phyloP scores from a whole-genome alignment of 2,797 vertebrate genomes.

The Coendou prehensilis region DNA sequence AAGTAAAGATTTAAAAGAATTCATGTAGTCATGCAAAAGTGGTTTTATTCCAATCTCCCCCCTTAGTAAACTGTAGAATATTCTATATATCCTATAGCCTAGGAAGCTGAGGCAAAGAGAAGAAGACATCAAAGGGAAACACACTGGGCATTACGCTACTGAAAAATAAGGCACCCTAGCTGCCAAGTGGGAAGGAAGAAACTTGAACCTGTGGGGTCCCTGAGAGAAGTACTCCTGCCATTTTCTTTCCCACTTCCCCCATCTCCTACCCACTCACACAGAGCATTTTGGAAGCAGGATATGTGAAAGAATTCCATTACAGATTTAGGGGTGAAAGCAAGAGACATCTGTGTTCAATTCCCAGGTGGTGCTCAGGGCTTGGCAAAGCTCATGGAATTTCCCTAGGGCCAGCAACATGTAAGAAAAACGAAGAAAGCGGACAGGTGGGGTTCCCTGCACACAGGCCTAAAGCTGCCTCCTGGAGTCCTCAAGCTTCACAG shows the following conservation, averaged over 20 bases:
- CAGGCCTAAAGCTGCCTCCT: not conserved
- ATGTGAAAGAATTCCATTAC: not conserved
- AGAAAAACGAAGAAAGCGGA: not conserved
- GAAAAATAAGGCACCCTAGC: not conserved
- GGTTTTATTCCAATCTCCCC: not conserved
- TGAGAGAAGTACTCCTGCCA: not conserved
- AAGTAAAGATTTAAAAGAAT: constrained; percentile 52
- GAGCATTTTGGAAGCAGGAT: not conserved
- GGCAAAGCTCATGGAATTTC: constrained; percentile 5
- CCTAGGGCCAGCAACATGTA: not conserved
- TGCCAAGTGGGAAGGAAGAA: constrained; percentile 1
- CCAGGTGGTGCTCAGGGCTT: not conserved
- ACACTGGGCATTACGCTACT: not conserved
- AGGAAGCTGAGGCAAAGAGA: not conserved
- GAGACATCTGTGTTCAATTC: not conserved
- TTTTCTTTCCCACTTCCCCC: not conserved
- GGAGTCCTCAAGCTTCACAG: not conserved
- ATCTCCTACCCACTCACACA: not conserved
- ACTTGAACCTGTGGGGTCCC: not conserved
- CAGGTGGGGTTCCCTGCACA: not conserved
- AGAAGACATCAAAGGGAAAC: constrained; percentile 3
- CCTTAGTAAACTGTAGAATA: not conserved
- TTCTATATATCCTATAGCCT: not conserved
- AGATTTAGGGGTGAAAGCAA: not conserved
- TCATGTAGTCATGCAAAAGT: not conserved